Conservation (phyloP, 2,797 vertebrate genomes). For the Fundulus diaphanus region DNA sequence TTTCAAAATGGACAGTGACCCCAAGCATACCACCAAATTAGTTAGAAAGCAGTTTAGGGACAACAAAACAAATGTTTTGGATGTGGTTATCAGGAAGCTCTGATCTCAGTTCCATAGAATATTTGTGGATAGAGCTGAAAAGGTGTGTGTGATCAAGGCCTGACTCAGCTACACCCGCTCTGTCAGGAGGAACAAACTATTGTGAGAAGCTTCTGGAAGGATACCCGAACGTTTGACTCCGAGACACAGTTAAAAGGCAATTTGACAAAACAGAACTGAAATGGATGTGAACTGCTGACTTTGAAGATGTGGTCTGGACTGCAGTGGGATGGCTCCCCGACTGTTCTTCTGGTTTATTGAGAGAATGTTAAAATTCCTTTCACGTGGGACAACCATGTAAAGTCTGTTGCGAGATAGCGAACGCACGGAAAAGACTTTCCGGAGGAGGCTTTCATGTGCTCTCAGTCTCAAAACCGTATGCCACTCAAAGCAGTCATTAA, state of each 20-base stretch:
- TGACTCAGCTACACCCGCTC: not conserved
- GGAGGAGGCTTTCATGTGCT: slow-evolving; percentile 7
- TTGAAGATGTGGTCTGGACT: not conserved
- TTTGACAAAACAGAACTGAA: not conserved
- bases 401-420: not conserved
- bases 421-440: not conserved
- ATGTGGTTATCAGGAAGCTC: not conserved
- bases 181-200: not conserved
- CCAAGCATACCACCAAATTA: not conserved
- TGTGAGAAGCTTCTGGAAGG: not conserved
- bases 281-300: not conserved
- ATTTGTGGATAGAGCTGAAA: not conserved
- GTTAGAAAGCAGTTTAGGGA: not conserved
- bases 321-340: not conserved
- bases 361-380: not conserved
- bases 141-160: not conserved
- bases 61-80: not conserved
- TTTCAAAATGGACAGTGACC: not conserved
- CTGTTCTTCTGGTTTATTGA: not conserved
- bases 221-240: not conserved
- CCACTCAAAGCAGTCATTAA: slow-evolving; percentile 39
- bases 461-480: slow-evolving; percentile 12
- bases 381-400: not conserved
- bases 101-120: not conserved
- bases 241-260: not conserved